Percentiles rank a stretch among this genome's conserved stretches.
phyloP scores from a whole-genome alignment of 2,113 vertebrate species.

The Silurus asotus region DNA sequence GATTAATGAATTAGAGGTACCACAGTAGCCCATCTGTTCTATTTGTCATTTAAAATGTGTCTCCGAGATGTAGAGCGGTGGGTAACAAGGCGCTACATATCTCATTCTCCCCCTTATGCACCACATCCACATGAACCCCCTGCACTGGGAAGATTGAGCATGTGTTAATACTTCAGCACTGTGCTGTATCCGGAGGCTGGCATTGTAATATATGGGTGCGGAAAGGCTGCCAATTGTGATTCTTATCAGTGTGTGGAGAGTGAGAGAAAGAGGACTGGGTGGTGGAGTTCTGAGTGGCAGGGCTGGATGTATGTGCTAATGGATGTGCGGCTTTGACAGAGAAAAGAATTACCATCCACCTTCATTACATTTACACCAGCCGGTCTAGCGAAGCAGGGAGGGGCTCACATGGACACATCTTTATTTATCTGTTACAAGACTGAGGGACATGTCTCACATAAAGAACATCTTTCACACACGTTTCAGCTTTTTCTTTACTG shows the following conservation, averaged over 20 bases:
- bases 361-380: slow-evolving; percentile 70
- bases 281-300: slow-evolving; percentile 66
- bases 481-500: slow-evolving; percentile 25
- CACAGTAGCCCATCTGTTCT: slow-evolving; percentile 27
- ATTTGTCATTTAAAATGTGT: slow-evolving; percentile 34
- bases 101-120: slow-evolving; percentile 13
- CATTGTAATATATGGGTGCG: slow-evolving; percentile 68
- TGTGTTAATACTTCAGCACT: slow-evolving; percentile 67
- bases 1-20: slow-evolving; percentile 36
- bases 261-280: slow-evolving; percentile 21
- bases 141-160: slow-evolving; percentile 60
- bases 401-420: slow-evolving; percentile 53
- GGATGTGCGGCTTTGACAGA: slow-evolving; percentile 68
- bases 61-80: slow-evolving; percentile 27
- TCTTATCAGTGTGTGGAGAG: slow-evolving; percentile 69
- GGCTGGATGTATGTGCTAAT: slow-evolving; percentile 73
- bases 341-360: slow-evolving; percentile 71
- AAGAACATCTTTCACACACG: slow-evolving; percentile 43
- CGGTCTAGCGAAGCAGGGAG: slow-evolving; percentile 45
- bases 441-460: slow-evolving; percentile 56
- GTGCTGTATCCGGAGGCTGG: slow-evolving; percentile 62
- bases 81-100: slow-evolving; percentile 51
- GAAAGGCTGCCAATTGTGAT: slow-evolving; percentile 74
- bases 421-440: slow-evolving; percentile 66
- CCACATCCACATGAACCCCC: slow-evolving; percentile 62